Evolutionary conservation across 1,140 invertebrate genomes (phyloP), one percentile per base, ranked within the genome.

Genomic region (Zaprionus nigranus): DNA sequence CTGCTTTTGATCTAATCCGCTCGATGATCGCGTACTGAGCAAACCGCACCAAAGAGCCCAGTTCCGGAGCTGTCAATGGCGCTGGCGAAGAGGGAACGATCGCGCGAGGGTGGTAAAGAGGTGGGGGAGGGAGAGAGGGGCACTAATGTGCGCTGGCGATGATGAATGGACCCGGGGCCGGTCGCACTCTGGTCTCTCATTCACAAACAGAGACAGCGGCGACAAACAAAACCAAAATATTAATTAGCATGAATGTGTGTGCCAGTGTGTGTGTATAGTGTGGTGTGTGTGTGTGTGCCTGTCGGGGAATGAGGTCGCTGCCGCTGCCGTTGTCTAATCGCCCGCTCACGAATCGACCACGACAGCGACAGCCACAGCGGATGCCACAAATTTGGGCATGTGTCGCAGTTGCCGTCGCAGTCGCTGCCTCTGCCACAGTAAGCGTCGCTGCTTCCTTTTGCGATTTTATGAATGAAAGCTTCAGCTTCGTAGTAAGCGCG

Each of bases 401-500:
- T 87, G 78, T 81, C 73, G 80, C 75, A 53, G 80, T 75, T 74
- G 59, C 73, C 43, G 81, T 56, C 69, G 53, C 40, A 7, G 64
- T 22, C 22, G 20, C 40, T 0, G 75, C 20, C 40, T 20, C 54
- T 20, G 75, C 34, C 46, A 49, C 65, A n/a, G 77, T 53, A 58
- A 20, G 38, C 61, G 64, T 65, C 65, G 75, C 81, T 84, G 81
- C 78, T 84, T 88, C 84, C 81, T 83, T 81, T 88, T 59, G 78
- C 84, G 81, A 88, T 84, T 88, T 88, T 88, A 88, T 88, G 85
- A 88, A 88, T 88, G 85, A 88, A 88, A 88, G 69, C 75, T 68
- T 43, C 53, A 62, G 61, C 66, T 58, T 61, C 84, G 80, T 79
- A 82, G 79, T 82, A 84, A 83, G 65, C 78, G 77, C 65, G 78